Base-by-base conservation (phyloP, 2,113 vertebrate species). In the Hydrolagus affinis region DNA sequence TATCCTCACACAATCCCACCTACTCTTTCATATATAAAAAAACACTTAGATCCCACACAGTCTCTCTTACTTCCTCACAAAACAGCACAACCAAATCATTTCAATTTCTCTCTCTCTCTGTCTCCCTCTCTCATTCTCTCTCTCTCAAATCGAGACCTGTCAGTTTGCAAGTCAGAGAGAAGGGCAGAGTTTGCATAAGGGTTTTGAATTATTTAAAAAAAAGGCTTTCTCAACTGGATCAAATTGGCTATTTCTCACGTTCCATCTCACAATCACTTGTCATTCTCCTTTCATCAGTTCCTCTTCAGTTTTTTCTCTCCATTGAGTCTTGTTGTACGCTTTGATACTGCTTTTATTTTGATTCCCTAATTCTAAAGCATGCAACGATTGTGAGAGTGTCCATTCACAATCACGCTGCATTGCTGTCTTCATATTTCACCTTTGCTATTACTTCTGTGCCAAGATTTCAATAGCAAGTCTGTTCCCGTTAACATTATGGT, bases 41-140 rank as follows among this genome's bases (percentile, higher is more conserved):
- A 83, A 60, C 60, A 66, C 62, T 83, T 19, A 66, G 78, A 83
- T 83, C 78, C 78, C 62, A 83, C 78, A 83, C 78, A 83, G 78
- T 83, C 78, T 83, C 60, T 66, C 78, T 66, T 66, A 66, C 78
- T 83, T 83, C 78, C 78, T 66, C 78, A 68, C 28, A 83, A 14
- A 11, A 28, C 30, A 30, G 66, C 25, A 60, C 66, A 62, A 83
- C 62, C 78, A 83, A 60, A 83, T 83, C 59, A 83, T 25, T 83
- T 83, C 44, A 44, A 44, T 44, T 44, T 44, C 44, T 44, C 44
- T 44, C 44, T 44, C 44, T 44, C 44, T 44, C 44, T 44, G 2
- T 44, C 44, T n/a, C n/a, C n/a, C n/a, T n/a, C n/a, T n/a, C n/a
- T n/a, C n/a, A n/a, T n/a, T n/a, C n/a, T n/a, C n/a, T n/a, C n/a